Conservation (phyloP, 2,888 invertebrate species). For the Philereme vetulata region DNA sequence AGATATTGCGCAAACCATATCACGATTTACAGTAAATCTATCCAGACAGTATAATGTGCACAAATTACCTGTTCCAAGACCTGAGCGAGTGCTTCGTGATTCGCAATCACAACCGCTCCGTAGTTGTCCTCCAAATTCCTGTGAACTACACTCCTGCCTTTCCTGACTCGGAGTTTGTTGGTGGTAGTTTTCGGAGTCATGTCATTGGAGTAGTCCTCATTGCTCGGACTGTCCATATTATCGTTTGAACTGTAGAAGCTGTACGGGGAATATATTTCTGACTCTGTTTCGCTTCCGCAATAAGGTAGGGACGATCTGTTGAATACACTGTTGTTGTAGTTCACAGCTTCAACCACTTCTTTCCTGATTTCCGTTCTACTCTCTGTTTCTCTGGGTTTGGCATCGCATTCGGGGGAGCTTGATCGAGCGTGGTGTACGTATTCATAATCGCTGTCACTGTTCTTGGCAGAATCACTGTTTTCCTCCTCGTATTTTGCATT, state of each 20-base stretch:
- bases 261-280: constrained; percentile 92
- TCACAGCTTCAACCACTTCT: constrained; percentile 69
- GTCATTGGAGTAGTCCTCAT: constrained; percentile 74
- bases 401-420: constrained; percentile 87
- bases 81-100: constrained; percentile 95
- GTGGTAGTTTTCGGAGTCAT: constrained; percentile 79
- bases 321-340: constrained; percentile 84
- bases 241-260: constrained; percentile 88
- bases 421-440: constrained; percentile 86
- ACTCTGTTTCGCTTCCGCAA: constrained; percentile 92
- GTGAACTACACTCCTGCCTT: constrained; percentile 92
- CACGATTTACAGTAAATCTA: constrained; percentile 41
- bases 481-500: constrained; percentile 76
- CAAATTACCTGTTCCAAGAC: constrained; percentile 91
- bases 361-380: constrained; percentile 63
- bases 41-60: constrained; percentile 34
- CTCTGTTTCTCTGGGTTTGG: constrained; percentile 69
- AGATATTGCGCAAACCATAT: constrained; percentile 29
- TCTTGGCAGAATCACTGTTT: constrained; percentile 74
- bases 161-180: constrained; percentile 88
- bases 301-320: constrained; percentile 89
- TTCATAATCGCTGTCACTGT: constrained; percentile 86
- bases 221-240: constrained; percentile 74
- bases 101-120: constrained; percentile 94
- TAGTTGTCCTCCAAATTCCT: constrained; percentile 95